Conservation (phyloP, 2,888 invertebrate genomes). For the Cheilosia impressa region DNA sequence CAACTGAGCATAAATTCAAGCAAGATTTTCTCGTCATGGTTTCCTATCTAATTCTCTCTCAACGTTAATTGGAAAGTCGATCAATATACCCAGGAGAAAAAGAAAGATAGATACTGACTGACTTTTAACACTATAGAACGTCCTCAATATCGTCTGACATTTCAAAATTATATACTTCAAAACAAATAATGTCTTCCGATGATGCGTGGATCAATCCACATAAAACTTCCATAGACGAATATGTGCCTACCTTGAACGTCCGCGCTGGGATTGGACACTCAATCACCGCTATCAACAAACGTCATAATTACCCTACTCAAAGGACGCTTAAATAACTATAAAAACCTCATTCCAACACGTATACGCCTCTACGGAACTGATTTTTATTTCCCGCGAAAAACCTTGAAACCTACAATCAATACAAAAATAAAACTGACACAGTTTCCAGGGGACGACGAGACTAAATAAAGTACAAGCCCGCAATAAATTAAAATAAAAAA, state of each 20-base stretch:
- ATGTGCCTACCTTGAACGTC: neutral
- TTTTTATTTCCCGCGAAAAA: constrained; percentile 37
- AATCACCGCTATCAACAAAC: neutral
- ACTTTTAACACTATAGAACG: too few species aligned
- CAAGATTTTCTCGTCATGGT: too few species aligned
- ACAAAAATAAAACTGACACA: constrained; percentile 64
- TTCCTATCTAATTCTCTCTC: too few species aligned
- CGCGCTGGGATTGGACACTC: neutral
- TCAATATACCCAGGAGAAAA: too few species aligned
- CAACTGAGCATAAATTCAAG: too few species aligned
- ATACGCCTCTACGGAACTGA: constrained; percentile 37
- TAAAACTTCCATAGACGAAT: too few species aligned
- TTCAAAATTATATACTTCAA: too few species aligned
- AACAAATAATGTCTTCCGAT: too few species aligned
- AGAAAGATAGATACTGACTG: too few species aligned
- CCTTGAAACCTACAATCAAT: constrained; percentile 55
- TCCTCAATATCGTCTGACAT: too few species aligned
- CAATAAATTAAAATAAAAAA: constrained; percentile 47
- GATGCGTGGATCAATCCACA: too few species aligned
- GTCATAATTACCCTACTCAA: neutral
- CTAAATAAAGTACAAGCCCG: constrained; percentile 46
- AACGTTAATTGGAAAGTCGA: too few species aligned
- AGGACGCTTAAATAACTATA: constrained; percentile 12
- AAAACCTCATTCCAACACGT: constrained; percentile 27
- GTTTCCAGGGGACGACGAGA: constrained; percentile 67